Conservation (phyloP, 2,888 invertebrate species). For the Smittia sp. region DNA sequence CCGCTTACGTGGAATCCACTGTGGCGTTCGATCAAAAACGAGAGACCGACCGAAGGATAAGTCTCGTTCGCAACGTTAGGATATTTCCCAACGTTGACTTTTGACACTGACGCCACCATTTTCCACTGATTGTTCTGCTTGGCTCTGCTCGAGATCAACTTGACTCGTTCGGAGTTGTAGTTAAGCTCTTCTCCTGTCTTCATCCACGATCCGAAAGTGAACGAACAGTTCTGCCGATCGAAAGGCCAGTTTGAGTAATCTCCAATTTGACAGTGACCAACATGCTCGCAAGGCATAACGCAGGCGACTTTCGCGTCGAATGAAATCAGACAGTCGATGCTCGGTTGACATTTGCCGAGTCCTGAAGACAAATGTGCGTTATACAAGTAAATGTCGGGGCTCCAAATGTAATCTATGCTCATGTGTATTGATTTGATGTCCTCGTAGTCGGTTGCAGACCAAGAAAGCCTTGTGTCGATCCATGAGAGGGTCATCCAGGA, state of each 20-base stretch:
- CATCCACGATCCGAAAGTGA: constrained; percentile 65
- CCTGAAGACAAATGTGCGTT: constrained; percentile 22
- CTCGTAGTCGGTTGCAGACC: constrained; percentile 17
- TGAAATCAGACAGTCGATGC: constrained; percentile 13
- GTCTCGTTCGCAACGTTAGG: constrained; percentile 59
- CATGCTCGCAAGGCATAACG: constrained; percentile 19
- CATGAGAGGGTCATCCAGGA: constrained; percentile 18
- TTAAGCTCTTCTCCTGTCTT: constrained; percentile 62
- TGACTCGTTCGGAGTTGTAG: constrained; percentile 44
- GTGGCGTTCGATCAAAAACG: constrained; percentile 59
- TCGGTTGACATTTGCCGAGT: neutral
- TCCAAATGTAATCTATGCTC: constrained; percentile 23
- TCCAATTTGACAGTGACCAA: constrained; percentile 55
- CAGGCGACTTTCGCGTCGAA: neutral
- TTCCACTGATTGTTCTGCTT: constrained; percentile 62
- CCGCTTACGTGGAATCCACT: constrained; percentile 59
- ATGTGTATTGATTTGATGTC: constrained; percentile 2
- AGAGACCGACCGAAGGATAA: constrained; percentile 60
- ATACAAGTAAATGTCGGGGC: constrained; percentile 20
- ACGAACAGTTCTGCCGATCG: constrained; percentile 63
- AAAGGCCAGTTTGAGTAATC: constrained; percentile 64
- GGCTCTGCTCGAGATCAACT: constrained; percentile 49
- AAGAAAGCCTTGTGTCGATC: constrained; percentile 10
- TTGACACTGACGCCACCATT: constrained; percentile 53
- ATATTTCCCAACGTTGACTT: constrained; percentile 56